phyloP scores from a whole-genome alignment of 2,797 vertebrate genomes.

The Philypnodon macrostomus region DNA sequence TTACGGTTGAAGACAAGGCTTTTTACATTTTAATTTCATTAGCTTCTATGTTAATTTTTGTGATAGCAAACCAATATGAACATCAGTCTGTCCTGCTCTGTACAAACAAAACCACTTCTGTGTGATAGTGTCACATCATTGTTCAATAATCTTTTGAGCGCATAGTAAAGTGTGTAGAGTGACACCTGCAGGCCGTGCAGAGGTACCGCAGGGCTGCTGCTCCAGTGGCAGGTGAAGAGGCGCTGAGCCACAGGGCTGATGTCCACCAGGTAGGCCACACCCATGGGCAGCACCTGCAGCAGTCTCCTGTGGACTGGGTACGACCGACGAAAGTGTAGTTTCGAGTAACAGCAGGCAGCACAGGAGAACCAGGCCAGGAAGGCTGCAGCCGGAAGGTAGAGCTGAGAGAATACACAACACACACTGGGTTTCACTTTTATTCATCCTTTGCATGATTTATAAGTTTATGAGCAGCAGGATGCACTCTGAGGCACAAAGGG shows the following conservation, averaged over 20 bases:
- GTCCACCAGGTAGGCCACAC: slow-evolving; percentile 82
- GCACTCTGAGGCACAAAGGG: too few species aligned
- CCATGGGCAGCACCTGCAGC: slow-evolving; percentile 81
- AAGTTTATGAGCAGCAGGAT: too few species aligned
- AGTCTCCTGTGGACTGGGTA: slow-evolving; percentile 83
- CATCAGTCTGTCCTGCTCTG: too few species aligned
- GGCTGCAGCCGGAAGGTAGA: slow-evolving; percentile 84
- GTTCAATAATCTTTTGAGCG: too few species aligned
- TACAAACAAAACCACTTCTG: too few species aligned
- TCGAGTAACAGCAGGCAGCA: slow-evolving; percentile 82
- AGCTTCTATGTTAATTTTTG: too few species aligned
- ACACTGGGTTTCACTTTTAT: too few species aligned
- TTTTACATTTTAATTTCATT: too few species aligned
- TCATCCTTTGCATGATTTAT: too few species aligned
- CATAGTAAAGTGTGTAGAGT: not conserved
- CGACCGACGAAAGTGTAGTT: slow-evolving; percentile 78
- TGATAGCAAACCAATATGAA: too few species aligned
- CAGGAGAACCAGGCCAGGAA: slow-evolving; percentile 86
- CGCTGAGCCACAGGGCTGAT: slow-evolving; percentile 85
- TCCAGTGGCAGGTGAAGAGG: slow-evolving; percentile 75
- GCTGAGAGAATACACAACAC: slow-evolving; percentile 15
- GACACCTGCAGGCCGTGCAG: slow-evolving; percentile 83
- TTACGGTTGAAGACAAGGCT: too few species aligned
- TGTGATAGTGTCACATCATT: too few species aligned
- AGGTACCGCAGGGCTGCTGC: slow-evolving; percentile 67